Evolutionary conservation across 2,888 invertebrate species (phyloP).

Genomic region (Lymantria dispar): DNA sequence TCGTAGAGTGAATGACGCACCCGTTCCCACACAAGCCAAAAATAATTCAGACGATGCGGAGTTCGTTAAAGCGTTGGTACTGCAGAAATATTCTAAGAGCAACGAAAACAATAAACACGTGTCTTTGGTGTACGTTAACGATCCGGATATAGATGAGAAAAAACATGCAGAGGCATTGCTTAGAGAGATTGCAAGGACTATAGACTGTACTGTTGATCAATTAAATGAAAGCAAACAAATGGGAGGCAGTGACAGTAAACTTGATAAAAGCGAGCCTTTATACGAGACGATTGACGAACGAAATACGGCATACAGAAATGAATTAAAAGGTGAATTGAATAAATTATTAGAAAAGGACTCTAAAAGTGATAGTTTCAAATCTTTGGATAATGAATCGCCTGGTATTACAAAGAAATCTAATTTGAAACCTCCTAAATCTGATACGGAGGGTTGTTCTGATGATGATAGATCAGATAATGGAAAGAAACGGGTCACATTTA

Average conservation of each 20-base stretch:
- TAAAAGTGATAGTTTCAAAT: conserved; percentile 37
- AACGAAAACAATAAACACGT: conserved; percentile 63
- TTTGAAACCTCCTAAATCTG: conserved; percentile 66
- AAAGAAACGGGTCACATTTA: conserved; percentile 73
- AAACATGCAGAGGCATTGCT: conserved; percentile 70
- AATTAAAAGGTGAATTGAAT: conserved; percentile 60
- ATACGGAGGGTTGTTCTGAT: conserved; percentile 69
- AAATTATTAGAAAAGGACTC: conserved; percentile 40
- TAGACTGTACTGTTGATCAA: conserved; percentile 69
- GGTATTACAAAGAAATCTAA: conserved; percentile 64
- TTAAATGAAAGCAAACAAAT: conserved; percentile 61
- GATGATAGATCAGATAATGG: conserved; percentile 72
- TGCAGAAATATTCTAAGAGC: conserved; percentile 70
- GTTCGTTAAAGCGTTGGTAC: conserved; percentile 70
- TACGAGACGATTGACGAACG: conserved; percentile 56
- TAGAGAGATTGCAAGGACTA: conserved; percentile 69
- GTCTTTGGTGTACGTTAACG: conserved; percentile 69
- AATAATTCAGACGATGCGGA: conserved; percentile 64
- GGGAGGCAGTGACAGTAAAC: conserved; percentile 61
- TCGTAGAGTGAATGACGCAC: conserved; percentile 36
- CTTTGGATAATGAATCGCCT: conserved; percentile 48
- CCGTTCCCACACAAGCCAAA: conserved; percentile 55
- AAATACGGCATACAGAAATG: conserved; percentile 52
- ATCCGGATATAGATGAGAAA: conserved; percentile 63
- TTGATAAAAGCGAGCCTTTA: conserved; percentile 41